Evolutionary conservation across 2,113 vertebrate genomes (phyloP).

Genomic region (Odontophorus gujanensis): DNA sequence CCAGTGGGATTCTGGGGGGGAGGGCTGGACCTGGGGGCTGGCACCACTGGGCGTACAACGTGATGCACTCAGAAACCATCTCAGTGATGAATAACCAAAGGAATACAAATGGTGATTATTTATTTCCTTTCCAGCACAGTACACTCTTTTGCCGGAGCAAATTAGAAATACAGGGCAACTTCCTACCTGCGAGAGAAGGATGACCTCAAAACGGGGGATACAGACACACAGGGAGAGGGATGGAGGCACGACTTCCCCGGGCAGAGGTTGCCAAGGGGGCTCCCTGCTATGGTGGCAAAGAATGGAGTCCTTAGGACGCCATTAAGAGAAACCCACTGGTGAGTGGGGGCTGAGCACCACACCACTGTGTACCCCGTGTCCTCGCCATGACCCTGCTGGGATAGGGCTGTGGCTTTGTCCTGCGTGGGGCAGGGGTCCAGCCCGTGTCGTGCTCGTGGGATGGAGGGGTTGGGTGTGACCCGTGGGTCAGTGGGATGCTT

Average conservation of each 20-base stretch:
- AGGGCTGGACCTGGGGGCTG: not conserved
- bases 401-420: not conserved
- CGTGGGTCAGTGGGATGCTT: not conserved
- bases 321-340: not conserved
- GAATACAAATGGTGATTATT: slow-evolving; percentile 16
- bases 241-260: rapidly evolving
- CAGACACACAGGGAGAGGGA: rapidly evolving
- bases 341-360: not conserved
- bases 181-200: slow-evolving; percentile 6
- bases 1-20: no score
- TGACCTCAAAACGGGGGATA: not conserved
- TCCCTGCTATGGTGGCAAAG: not conserved
- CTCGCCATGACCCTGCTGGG: not conserved
- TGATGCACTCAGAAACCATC: not conserved
- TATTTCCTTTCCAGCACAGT: not conserved
- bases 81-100: not conserved
- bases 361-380: not conserved
- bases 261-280: not conserved
- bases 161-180: slow-evolving; percentile 17
- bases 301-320: not conserved
- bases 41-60: rapidly evolving
- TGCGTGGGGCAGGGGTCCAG: not conserved
- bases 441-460: not conserved
- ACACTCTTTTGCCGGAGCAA: slow-evolving; percentile 34
- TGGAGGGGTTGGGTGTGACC: not conserved